Conservation (phyloP, 2,113 vertebrate species). For the Gnathochromis pfefferi region DNA sequence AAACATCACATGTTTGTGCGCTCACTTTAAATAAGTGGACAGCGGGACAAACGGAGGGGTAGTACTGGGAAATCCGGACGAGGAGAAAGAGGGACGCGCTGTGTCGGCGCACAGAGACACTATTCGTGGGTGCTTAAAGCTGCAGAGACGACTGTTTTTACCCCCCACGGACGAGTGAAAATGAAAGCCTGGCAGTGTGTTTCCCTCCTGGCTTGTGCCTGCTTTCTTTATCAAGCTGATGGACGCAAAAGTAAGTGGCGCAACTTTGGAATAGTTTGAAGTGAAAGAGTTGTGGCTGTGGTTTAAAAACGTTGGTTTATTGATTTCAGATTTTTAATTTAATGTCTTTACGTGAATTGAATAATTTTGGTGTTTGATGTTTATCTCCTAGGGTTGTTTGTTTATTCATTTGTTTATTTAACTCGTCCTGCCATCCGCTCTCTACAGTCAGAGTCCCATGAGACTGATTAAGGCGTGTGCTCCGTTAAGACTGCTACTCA, state of each 20-base stretch:
- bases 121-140: background rate
- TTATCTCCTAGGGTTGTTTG: background rate
- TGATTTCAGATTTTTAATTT: background rate
- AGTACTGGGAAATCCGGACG: background rate
- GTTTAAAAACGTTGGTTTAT: background rate
- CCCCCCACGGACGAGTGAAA: background rate
- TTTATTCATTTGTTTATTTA: background rate
- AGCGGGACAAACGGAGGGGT: background rate
- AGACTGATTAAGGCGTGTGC: constrained; percentile 46
- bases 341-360: background rate
- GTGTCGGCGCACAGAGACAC: background rate
- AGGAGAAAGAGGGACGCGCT: background rate
- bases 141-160: background rate
- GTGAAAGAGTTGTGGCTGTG: background rate
- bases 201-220: constrained; percentile 32
- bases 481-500: background rate
- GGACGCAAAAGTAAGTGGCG: constrained; percentile 65
- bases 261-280: background rate
- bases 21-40: constrained; percentile 53
- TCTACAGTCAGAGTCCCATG: constrained; percentile 59
- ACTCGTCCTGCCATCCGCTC: background rate
- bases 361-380: background rate
- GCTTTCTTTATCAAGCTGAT: constrained; percentile 22
- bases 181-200: constrained; percentile 25
- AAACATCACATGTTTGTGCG: constrained; percentile 65